phyloP scores from a whole-genome alignment of 2,113 vertebrate genomes.

The Thunnus maccoyii region DNA sequence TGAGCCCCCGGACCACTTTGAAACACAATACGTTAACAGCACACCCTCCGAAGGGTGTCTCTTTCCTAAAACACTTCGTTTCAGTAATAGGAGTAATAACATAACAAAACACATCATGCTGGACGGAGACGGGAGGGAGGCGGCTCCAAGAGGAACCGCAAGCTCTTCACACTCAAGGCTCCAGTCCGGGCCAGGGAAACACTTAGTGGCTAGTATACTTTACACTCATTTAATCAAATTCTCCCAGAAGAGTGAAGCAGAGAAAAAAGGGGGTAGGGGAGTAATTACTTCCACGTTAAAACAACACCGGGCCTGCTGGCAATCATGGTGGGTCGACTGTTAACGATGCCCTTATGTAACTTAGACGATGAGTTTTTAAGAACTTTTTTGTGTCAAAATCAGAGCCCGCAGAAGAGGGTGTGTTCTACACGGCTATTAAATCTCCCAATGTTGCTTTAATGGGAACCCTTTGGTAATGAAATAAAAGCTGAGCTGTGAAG shows the following conservation, averaged over 20 bases:
- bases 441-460: constrained; percentile 57
- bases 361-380: constrained; percentile 47
- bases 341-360: constrained; percentile 71
- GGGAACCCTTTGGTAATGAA: constrained; percentile 59
- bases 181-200: constrained; percentile 52
- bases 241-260: constrained; percentile 51
- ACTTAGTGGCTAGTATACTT: constrained; percentile 66
- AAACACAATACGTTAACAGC: constrained; percentile 29
- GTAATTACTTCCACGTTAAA: constrained; percentile 78
- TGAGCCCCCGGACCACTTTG: constrained; percentile 16
- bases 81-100: constrained; percentile 50
- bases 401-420: constrained; percentile 33
- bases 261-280: constrained; percentile 35
- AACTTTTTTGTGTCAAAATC: constrained; percentile 44
- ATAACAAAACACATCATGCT: constrained; percentile 62
- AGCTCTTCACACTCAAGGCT: constrained; percentile 49
- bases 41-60: constrained; percentile 16
- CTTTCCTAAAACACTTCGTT: constrained; percentile 57
- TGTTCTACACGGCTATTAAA: constrained; percentile 51
- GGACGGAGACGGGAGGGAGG: constrained; percentile 31
- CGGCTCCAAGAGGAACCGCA: constrained; percentile 60
- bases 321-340: constrained; percentile 52
- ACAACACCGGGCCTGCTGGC: constrained; percentile 71
- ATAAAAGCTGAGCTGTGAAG: constrained; percentile 59
- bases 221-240: constrained; percentile 70